Conservation (phyloP, 2,888 invertebrate genomes). For the Venustoraphidia nigricollis region DNA sequence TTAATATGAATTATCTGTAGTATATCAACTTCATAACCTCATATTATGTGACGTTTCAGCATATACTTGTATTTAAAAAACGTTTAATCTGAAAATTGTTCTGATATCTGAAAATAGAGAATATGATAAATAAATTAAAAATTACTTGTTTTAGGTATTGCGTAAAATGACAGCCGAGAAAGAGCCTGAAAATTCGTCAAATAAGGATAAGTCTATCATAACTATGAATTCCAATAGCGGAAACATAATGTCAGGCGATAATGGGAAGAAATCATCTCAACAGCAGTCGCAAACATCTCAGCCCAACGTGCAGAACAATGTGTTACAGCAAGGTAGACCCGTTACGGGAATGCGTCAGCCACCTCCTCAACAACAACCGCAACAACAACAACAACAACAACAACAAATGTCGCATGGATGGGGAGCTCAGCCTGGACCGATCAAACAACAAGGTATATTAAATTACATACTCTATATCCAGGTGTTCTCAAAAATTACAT, state of each 20-base stretch:
- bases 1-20: no score
- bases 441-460: slow-evolving; percentile 15
- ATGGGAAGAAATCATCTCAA: slow-evolving; percentile 17
- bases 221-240: slow-evolving; percentile 19
- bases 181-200: slow-evolving; percentile 37
- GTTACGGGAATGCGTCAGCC: slow-evolving; percentile 23
- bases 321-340: slow-evolving; percentile 22
- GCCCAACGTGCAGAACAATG: slow-evolving; percentile 9
- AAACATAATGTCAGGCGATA: slow-evolving; percentile 22
- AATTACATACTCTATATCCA: neutral
- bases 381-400: slow-evolving; percentile 14
- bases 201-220: slow-evolving; percentile 7
- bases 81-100: no score
- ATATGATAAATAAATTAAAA: neutral
- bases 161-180: slow-evolving; percentile 90
- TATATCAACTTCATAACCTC: no score
- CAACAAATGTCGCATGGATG: slow-evolving; percentile 14
- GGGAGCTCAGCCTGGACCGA: slow-evolving; percentile 3
- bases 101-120: no score
- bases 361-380: slow-evolving; percentile 14
- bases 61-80: no score
- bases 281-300: slow-evolving; percentile 13
- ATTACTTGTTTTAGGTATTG: slow-evolving; percentile 35
- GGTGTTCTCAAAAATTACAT: neutral
- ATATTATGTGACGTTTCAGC: no score